Conservation (phyloP, 2,797 vertebrate species). For the Manis crassicaudata region DNA sequence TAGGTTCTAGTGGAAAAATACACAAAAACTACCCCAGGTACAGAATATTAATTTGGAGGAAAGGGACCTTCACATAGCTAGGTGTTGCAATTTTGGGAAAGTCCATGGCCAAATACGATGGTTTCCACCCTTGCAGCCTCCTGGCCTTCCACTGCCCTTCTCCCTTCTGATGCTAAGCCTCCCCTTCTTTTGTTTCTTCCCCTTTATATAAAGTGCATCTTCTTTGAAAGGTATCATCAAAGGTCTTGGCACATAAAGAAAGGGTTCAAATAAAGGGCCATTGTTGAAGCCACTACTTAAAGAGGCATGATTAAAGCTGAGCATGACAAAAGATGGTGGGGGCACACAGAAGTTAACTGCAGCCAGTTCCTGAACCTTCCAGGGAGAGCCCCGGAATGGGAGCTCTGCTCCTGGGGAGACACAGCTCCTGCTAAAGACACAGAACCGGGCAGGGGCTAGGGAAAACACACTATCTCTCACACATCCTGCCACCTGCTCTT, state of each 20-base stretch:
- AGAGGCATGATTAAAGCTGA: background rate
- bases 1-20: background rate
- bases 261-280: background rate
- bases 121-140: background rate
- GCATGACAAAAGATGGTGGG: background rate
- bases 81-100: background rate
- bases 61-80: background rate
- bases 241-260: background rate
- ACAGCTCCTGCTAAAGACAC: background rate
- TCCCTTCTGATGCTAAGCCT: background rate
- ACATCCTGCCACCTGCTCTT: background rate
- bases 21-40: background rate
- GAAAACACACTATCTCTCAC: fast-evolving
- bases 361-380: background rate
- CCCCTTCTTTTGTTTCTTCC: background rate
- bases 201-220: background rate
- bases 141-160: background rate
- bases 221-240: background rate
- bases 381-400: background rate
- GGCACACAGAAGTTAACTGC: background rate
- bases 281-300: background rate
- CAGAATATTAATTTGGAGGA: background rate
- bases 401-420: background rate
- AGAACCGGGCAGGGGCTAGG: no score
- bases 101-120: background rate